Percentiles rank a stretch among this genome's conserved stretches.
These are phyloP conservation scores for Rhinichthys osculus DNA, from an alignment of 2,797 vertebrate species.

Conservation along the genomic window DNA sequence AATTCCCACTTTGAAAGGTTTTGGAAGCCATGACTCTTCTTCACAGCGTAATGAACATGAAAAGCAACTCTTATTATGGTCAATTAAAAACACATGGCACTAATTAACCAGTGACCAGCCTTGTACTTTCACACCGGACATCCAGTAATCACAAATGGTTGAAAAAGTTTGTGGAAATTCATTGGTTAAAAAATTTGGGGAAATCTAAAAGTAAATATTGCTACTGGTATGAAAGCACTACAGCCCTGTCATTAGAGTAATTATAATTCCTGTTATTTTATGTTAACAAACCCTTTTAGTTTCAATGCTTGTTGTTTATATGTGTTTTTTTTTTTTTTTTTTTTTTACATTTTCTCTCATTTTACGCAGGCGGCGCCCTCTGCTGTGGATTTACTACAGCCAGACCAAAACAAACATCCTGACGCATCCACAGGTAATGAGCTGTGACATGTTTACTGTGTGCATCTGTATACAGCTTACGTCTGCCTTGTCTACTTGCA, in stretches of 20 bases:
- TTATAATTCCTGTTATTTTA: not conserved
- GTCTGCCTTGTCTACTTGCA: too few relatives aligned
- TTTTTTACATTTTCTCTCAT: not conserved
- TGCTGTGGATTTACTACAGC: slow-evolving; percentile 66
- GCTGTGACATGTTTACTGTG: not conserved
- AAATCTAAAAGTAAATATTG: too few relatives aligned
- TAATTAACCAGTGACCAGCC: not conserved
- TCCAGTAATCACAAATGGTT: not conserved
- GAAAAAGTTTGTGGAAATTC: not conserved
- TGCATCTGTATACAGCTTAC: not conserved
- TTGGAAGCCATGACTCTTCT: not conserved
- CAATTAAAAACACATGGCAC: not conserved
- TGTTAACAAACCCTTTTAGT: not conserved
- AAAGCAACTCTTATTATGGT: not conserved
- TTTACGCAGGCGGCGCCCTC: slow-evolving; percentile 68
- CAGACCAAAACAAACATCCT: slow-evolving; percentile 63
- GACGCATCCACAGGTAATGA: slow-evolving; percentile 71
- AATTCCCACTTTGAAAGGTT: not conserved
- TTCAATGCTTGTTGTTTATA: not conserved
- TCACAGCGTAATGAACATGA: not conserved
- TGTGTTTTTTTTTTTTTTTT: not conserved
- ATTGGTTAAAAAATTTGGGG: not conserved
- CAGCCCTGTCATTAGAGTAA: too few relatives aligned
- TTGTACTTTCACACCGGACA: not conserved
- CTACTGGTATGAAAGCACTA: too few relatives aligned